Evolutionary conservation across 2,888 invertebrate species (phyloP).

Genomic region (Malthinus flaveolus): DNA sequence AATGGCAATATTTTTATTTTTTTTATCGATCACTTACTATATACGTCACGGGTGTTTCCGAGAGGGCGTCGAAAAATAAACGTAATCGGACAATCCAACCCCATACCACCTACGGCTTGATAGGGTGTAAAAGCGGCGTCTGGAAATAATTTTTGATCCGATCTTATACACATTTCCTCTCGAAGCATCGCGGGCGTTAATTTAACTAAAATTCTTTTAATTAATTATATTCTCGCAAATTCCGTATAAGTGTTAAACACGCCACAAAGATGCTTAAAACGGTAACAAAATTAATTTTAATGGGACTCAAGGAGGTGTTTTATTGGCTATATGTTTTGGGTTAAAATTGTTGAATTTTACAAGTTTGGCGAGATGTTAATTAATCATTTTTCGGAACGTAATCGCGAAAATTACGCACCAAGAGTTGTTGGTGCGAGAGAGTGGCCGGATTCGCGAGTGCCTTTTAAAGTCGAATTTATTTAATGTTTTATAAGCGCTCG

Average conservation of each 20-base stretch:
- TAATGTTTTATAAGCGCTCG: too few species aligned
- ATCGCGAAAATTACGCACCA: slow-evolving; percentile 2
- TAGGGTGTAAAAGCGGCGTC: not conserved
- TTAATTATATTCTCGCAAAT: not conserved
- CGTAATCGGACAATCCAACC: not conserved
- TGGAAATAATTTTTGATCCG: not conserved
- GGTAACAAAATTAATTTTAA: too few species aligned
- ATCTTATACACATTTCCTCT: not conserved
- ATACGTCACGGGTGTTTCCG: slow-evolving; percentile 2
- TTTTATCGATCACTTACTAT: not conserved
- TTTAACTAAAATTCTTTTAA: not conserved
- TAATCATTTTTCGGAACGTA: slow-evolving; percentile 21
- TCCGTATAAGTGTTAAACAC: too few species aligned
- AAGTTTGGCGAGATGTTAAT: slow-evolving; percentile 2
- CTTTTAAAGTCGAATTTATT: too few species aligned
- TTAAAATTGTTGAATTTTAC: too few species aligned
- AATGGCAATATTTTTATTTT: too few species aligned
- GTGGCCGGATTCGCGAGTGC: too few species aligned
- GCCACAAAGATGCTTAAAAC: too few species aligned
- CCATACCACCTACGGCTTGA: not conserved
- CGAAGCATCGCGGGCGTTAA: not conserved
- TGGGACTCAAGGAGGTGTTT: too few species aligned
- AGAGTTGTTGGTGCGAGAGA: too few species aligned
- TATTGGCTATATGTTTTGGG: too few species aligned
- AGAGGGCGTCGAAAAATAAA: not conserved